Percentiles rank a stretch among this genome's conserved stretches.
These are phyloP conservation scores for Thalassoma bifasciatum DNA, from an alignment of 2,113 vertebrate genomes.

Conservation along the genomic window DNA sequence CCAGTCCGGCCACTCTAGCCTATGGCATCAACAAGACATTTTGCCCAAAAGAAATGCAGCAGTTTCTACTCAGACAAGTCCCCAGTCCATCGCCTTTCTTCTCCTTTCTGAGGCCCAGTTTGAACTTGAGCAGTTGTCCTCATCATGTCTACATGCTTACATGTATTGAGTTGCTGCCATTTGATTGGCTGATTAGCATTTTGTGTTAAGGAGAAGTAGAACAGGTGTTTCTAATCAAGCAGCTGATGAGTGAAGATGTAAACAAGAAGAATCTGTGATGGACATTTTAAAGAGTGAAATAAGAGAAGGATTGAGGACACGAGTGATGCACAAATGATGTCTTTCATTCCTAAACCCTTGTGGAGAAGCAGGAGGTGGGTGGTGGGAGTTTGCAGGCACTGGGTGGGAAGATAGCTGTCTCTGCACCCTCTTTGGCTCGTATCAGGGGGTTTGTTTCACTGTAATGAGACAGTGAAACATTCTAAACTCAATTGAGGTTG, in stretches of 20 bases:
- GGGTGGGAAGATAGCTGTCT: conserved; percentile 18
- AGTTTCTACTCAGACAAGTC: too few species aligned
- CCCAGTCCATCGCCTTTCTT: too few species aligned
- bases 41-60: too few species aligned
- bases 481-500: background rate
- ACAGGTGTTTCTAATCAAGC: too few species aligned
- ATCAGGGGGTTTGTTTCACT: conserved; percentile 25
- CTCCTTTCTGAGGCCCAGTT: too few species aligned
- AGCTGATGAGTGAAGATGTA: background rate
- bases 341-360: conserved; percentile 13
- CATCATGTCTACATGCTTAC: too few species aligned
- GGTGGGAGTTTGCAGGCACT: conserved; percentile 9
- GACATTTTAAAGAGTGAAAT: conserved; percentile 3
- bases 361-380: conserved; percentile 11
- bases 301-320: background rate
- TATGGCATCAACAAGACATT: too few species aligned
- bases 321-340: background rate
- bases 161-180: too few species aligned
- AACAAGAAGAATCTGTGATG: background rate
- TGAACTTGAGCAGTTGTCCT: too few species aligned
- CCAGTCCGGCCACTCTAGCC: too few species aligned
- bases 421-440: conserved; percentile 20
- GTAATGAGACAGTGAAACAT: conserved; percentile 32
- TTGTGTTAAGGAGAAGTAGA: too few species aligned
- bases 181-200: too few species aligned